A percentile compares a stretch with the other conserved stretches of the same genome.
Conservation (phyloP, 2,888 invertebrate genomes). For the Tetramorium bicarinatum region DNA sequence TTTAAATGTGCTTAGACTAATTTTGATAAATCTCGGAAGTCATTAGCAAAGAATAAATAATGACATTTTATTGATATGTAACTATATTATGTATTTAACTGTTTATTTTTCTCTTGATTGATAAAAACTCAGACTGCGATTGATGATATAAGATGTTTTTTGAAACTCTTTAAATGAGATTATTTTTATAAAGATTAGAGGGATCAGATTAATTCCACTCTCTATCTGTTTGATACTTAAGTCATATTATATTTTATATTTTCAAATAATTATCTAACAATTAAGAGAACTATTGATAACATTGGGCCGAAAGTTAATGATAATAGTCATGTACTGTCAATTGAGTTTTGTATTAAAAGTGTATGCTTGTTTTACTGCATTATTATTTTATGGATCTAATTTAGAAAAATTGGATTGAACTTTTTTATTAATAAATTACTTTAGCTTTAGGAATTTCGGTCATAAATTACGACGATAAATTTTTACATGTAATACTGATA, state of each 20-base stretch:
- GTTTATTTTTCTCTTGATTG: neutral
- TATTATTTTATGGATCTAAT: neutral
- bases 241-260: neutral
- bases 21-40: neutral
- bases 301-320: neutral
- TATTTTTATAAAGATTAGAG: neutral
- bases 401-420: neutral
- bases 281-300: neutral
- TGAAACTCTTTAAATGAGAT: neutral
- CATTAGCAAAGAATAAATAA: conserved; percentile 4
- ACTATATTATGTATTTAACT: neutral
- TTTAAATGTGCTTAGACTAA: neutral
- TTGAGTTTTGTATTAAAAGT: neutral
- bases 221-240: neutral
- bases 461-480: neutral
- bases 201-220: neutral
- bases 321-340: neutral
- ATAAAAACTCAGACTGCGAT: neutral
- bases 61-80: neutral
- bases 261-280: neutral
- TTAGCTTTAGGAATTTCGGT: neutral
- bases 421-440: neutral
- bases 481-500: neutral
- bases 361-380: too few species aligned
- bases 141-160: neutral